Evolutionary conservation across 2,797 vertebrate species (phyloP).

Genomic region (Holocentrus rufus): DNA sequence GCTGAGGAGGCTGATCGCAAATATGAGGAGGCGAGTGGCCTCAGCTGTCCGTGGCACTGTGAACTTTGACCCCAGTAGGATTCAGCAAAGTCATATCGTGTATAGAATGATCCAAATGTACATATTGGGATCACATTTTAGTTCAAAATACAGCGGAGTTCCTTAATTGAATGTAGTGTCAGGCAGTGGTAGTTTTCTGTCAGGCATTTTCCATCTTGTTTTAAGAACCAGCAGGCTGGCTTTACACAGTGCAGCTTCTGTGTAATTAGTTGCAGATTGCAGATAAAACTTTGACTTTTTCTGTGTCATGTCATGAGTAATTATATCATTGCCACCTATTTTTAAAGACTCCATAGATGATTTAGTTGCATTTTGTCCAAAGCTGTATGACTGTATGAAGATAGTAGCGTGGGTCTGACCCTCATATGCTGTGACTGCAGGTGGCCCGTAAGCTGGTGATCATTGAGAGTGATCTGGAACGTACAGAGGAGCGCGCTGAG

Average conservation of each 20-base stretch:
- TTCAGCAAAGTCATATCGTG: background rate
- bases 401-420: constrained; percentile 4
- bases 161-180: background rate
- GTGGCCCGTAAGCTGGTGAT: constrained; percentile 99
- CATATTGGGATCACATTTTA: background rate
- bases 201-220: background rate
- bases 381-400: background rate
- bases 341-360: no score
- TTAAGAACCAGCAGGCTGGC: background rate
- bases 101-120: background rate
- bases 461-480: constrained; percentile 97
- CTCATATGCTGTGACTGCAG: constrained; percentile 73
- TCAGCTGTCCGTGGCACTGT: constrained; percentile 35
- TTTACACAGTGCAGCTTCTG: no score
- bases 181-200: background rate
- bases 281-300: no score
- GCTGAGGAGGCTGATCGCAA: constrained; percentile 99
- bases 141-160: constrained; percentile 1
- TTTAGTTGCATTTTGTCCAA: background rate
- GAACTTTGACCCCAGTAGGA: background rate
- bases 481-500: constrained; percentile 96
- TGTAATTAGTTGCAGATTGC: no score
- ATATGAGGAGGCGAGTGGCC: constrained; percentile 93
- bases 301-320: background rate
- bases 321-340: background rate